Percentiles rank a stretch among this genome's conserved stretches.
phyloP scores from a whole-genome alignment of 1,140 invertebrate genomes.

The Aethina tumida region DNA sequence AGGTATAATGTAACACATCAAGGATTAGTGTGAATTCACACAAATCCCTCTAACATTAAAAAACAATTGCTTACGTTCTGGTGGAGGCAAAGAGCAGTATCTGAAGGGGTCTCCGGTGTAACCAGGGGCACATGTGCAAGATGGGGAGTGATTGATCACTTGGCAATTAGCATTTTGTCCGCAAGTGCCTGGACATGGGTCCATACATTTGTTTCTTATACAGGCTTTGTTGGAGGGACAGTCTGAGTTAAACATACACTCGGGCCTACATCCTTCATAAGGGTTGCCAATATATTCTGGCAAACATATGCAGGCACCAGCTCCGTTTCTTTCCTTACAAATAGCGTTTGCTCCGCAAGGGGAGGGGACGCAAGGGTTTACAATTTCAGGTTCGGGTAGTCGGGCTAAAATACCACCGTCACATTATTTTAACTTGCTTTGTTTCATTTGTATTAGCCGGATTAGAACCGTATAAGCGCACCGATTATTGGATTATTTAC shows the following conservation, averaged over 20 bases:
- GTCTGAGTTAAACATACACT: constrained; percentile 73
- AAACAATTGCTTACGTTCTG: constrained; percentile 37
- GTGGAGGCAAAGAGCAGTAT: constrained; percentile 33
- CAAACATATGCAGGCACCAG: constrained; percentile 74
- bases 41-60: background rate
- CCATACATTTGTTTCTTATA: constrained; percentile 69
- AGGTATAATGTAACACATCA: background rate
- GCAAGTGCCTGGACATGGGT: constrained; percentile 73
- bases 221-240: constrained; percentile 73
- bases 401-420: constrained; percentile 12
- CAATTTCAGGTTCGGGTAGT: constrained; percentile 34
- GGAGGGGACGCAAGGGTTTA: constrained; percentile 64
- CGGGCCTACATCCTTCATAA: constrained; percentile 64
- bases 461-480: background rate
- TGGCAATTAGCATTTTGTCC: constrained; percentile 69
- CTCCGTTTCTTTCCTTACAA: constrained; percentile 59
- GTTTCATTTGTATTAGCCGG: constrained; percentile 2
- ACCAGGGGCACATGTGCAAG: constrained; percentile 60
- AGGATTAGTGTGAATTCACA: background rate
- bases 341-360: constrained; percentile 75
- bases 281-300: constrained; percentile 64
- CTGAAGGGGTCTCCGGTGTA: constrained; percentile 70
- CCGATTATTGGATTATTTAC: background rate
- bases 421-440: background rate
- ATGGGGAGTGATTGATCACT: constrained; percentile 73